Percentiles rank a stretch among this genome's conserved stretches.
Conservation (phyloP, 2,888 invertebrate genomes). For the Agriopis leucophaearia region DNA sequence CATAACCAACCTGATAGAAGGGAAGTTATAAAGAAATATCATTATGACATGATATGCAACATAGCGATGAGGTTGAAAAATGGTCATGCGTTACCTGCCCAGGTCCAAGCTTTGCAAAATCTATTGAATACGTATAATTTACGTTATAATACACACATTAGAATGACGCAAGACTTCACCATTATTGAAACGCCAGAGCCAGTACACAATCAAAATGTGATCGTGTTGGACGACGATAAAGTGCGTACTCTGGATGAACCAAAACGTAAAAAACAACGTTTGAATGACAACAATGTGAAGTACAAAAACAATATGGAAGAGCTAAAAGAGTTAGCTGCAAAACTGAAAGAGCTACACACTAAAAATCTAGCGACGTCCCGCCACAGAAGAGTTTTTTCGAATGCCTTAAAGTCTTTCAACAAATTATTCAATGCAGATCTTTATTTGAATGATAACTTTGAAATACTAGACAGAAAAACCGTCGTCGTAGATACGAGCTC, state of each 20-base stretch:
- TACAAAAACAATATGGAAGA: conserved; percentile 63
- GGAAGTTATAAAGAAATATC: conserved; percentile 4
- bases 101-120: conserved; percentile 52
- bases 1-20: neutral
- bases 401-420: conserved; percentile 73
- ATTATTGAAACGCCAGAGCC: conserved; percentile 55
- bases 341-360: conserved; percentile 61
- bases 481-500: conserved; percentile 71
- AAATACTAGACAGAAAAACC: conserved; percentile 64
- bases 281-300: conserved; percentile 43
- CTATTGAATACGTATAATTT: conserved; percentile 68
- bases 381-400: conserved; percentile 71
- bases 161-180: conserved; percentile 59
- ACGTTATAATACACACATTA: conserved; percentile 62
- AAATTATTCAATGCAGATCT: conserved; percentile 71
- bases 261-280: conserved; percentile 57
- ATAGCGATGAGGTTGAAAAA: conserved; percentile 18
- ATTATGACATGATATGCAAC: conserved; percentile 16
- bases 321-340: conserved; percentile 62
- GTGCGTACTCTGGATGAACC: conserved; percentile 71
- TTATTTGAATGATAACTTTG: conserved; percentile 61
- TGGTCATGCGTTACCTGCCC: neutral
- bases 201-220: neutral
- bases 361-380: conserved; percentile 60
- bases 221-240: conserved; percentile 9